phyloP scores from a whole-genome alignment of 2,888 invertebrate species.

The Trilocha varians region DNA sequence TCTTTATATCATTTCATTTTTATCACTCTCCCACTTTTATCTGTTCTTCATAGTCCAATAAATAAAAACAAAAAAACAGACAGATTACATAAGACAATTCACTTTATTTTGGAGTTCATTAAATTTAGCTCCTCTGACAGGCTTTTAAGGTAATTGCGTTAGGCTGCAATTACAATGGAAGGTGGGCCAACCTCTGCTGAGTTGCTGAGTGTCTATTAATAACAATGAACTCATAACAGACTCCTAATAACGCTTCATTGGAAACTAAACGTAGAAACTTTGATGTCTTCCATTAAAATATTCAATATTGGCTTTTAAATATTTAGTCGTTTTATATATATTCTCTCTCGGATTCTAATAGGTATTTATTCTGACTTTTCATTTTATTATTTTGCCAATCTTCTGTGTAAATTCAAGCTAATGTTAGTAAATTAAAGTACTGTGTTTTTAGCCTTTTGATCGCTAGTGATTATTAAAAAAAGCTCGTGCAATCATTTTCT shows the following conservation, averaged over 20 bases:
- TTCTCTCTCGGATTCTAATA: too few species aligned
- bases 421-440: too few species aligned
- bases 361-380: too few species aligned
- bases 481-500: too few species aligned
- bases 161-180: constrained; percentile 52
- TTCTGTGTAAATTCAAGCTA: too few species aligned
- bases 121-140: constrained; percentile 62
- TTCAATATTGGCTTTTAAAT: too few species aligned
- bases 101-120: constrained; percentile 63
- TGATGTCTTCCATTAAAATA: too few species aligned
- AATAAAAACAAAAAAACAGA: constrained; percentile 27
- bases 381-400: too few species aligned
- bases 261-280: not conserved
- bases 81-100: constrained; percentile 54
- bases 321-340: too few species aligned
- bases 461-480: too few species aligned
- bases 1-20: not conserved
- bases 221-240: constrained; percentile 5
- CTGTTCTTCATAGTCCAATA: constrained; percentile 7
- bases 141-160: constrained; percentile 68
- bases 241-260: not conserved
- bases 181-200: constrained; percentile 11
- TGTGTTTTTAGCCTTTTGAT: too few species aligned
- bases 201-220: constrained; percentile 6
- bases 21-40: too few species aligned